Evolutionary conservation across 2,888 invertebrate genomes (phyloP), one percentile per base, ranked within the genome.

Genomic region (Notodonta ziczac): DNA sequence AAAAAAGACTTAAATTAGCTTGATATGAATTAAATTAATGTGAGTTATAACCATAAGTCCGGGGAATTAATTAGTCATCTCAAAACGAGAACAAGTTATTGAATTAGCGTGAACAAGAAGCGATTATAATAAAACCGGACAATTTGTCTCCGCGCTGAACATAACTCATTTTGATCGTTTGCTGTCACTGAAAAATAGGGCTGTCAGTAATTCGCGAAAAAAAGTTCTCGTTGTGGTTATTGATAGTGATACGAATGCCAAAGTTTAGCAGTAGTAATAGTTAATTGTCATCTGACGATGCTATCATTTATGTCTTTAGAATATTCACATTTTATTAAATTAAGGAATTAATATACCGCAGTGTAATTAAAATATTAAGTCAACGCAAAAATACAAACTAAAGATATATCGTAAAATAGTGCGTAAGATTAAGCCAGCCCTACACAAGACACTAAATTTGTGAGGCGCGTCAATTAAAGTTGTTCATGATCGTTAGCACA

Each of bases 391-490:
- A 35, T 6, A 35, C 35, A 4, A 3, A 35, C 6, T 3, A 5
- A 3, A 7, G 35, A 35, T 35, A 7, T 7, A 6, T 35, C 35
- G 7, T 35, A 6, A 35, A 35, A 7, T 35, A 35, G 35, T 24
- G 1, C 2, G 24, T 35, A 35, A 35, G 35, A 0, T 1, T 35
- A 2, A n/a, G 46, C 46, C 16, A 50, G 4, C 50, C 50, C 50
- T 50, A 50, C 62, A 63, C 58, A 62, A 63, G 66, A 69, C 63
- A 64, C 66, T 71, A 46, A 62, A 69, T 72, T 69, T 61, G 66
- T 63, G 56, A 59, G 55, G 62, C 52, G 67, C 69, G 62, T 69
- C 69, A 71, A 72, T 71, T 71, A 72, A 58, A 59, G 56, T 42
- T 64, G 67, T 72, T 69, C 61, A 54, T 24, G 46, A 62, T 67